Percentiles rank a stretch among this genome's conserved stretches.
These are phyloP conservation scores for Timema cristinae DNA, from an alignment of 2,888 invertebrate genomes.

Conservation along the genomic window DNA sequence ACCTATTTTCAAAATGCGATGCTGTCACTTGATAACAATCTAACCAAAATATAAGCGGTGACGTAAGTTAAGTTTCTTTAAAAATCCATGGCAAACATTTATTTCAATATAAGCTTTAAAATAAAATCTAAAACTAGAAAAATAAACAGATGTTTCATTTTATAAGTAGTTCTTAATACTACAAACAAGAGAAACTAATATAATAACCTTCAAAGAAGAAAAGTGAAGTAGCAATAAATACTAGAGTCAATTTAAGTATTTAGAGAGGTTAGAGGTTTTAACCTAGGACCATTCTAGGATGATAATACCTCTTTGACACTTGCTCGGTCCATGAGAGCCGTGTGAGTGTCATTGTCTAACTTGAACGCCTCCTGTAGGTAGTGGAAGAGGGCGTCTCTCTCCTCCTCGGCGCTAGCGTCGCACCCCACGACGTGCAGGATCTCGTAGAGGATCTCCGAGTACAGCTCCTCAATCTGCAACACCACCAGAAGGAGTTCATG, in stretches of 20 bases:
- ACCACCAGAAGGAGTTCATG: background rate
- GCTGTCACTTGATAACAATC: too few species aligned
- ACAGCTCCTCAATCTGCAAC: slow-evolving; percentile 77
- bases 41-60: too few species aligned
- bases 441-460: slow-evolving; percentile 77
- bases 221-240: background rate
- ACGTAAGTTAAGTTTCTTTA: too few species aligned
- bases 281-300: too few species aligned
- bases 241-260: too few species aligned
- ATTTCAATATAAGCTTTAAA: too few species aligned
- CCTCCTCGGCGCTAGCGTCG: slow-evolving; percentile 66
- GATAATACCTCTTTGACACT: slow-evolving; percentile 61
- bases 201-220: background rate
- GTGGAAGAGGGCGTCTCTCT: slow-evolving; percentile 63
- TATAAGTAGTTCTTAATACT: background rate
- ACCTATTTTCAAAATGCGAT: too few species aligned
- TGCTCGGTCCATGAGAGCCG: slow-evolving; percentile 64
- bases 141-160: background rate
- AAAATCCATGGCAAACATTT: too few species aligned
- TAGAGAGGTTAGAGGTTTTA: too few species aligned
- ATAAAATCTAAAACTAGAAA: too few species aligned
- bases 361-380: slow-evolving; percentile 79
- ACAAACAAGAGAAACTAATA: background rate
- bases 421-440: slow-evolving; percentile 80
- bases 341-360: slow-evolving; percentile 71